These are phyloP conservation scores for Campaea margaritaria DNA, from an alignment of 2,888 invertebrate genomes.

Conservation along the genomic window DNA sequence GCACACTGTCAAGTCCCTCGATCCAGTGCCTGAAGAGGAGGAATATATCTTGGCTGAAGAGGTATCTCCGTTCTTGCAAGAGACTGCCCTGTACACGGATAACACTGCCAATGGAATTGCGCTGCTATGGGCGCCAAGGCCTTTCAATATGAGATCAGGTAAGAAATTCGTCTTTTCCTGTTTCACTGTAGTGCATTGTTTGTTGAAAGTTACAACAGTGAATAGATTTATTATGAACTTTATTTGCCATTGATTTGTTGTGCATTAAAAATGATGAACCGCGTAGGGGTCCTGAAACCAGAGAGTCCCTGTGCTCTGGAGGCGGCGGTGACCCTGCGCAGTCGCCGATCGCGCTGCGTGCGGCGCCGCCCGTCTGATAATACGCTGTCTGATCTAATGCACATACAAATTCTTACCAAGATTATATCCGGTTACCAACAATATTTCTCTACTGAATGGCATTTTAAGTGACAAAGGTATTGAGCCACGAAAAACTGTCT, in stretches of 20 bases:
- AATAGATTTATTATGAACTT: no score
- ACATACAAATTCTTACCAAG: no score
- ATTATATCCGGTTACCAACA: no score
- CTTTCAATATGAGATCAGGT: constrained; percentile 98
- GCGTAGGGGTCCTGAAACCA: constrained; percentile 85
- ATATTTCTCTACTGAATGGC: no score
- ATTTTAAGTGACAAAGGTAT: no score
- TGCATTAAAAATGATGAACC: constrained; percentile 65
- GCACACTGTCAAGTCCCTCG: constrained; percentile 93
- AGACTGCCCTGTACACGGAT: constrained; percentile 98
- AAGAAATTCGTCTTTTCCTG: constrained; percentile 36
- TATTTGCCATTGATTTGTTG: background rate
- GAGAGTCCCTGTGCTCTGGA: constrained; percentile 76
- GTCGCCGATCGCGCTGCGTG: constrained; percentile 60
- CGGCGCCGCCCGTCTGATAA: constrained; percentile 53
- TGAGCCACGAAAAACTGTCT: no score
- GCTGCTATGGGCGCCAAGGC: constrained; percentile 98
- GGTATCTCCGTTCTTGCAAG: constrained; percentile 96
- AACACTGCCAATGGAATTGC: constrained; percentile 99
- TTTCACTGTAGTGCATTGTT: no score
- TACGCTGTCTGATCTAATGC: constrained; percentile 69
- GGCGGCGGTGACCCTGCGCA: constrained; percentile 46
- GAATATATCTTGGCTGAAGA: constrained; percentile 96
- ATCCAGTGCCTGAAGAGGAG: constrained; percentile 96
- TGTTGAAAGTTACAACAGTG: no score